These are phyloP conservation scores for Chionomys nivalis DNA, from an alignment of 2,113 vertebrate species.

Conservation along the genomic window DNA sequence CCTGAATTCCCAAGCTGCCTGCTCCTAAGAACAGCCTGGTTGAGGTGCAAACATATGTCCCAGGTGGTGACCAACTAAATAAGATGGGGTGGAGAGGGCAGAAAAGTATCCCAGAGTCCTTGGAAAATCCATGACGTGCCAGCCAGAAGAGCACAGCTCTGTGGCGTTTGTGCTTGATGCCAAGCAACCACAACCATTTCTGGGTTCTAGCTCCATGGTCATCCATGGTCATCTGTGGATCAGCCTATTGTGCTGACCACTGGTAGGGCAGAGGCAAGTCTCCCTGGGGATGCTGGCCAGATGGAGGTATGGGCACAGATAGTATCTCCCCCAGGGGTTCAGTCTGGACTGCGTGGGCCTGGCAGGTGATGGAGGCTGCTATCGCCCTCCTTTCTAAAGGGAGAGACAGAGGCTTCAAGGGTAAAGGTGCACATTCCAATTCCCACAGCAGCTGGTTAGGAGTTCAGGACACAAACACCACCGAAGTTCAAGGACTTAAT, in stretches of 20 bases:
- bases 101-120: neutral
- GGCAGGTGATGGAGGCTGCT: too few species aligned
- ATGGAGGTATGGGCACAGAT: too few species aligned
- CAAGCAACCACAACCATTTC: neutral
- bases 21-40: neutral
- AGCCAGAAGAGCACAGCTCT: neutral
- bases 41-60: neutral
- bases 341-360: too few species aligned
- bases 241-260: too few species aligned
- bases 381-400: accelerated
- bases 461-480: neutral
- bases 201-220: too few species aligned
- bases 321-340: neutral
- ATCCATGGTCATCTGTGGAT: neutral
- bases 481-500: neutral
- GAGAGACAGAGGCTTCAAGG: neutral
- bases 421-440: neutral
- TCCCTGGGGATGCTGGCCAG: neutral
- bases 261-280: neutral
- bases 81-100: neutral
- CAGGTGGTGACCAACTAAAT: neutral
- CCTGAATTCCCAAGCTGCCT: neutral
- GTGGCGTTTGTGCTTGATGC: neutral
- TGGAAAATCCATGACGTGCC: too few species aligned
- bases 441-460: neutral